Base-by-base conservation (phyloP, 1,140 invertebrate species). In the Arion vulgaris region DNA sequence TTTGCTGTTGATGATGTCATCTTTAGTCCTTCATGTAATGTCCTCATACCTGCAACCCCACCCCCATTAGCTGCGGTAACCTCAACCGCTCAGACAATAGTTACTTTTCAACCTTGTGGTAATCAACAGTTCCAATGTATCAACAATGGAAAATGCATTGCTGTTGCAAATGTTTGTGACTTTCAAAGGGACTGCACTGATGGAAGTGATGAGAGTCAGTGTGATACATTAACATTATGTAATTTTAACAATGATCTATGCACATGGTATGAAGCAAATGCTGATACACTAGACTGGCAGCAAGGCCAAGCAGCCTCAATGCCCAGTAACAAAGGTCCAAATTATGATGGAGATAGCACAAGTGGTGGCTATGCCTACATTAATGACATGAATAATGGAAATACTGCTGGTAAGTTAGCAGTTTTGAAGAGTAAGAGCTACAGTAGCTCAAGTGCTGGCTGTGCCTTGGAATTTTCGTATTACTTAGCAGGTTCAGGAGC, bases 1-100 rank as follows among this genome's bases (percentile, higher is more conserved):
- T 95, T 96, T 87, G 95, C 95, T 7, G 94, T 96, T 34, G 95
- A 96, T 90, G 95, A 96, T 83, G 93, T 96, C 38, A 89, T 89
- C n/a, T 91, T 93, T 38, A 90, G 91, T 34, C 87, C 89, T 51
- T 75, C 51, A 15, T 85, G 83, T 73, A 82, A 79, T 41, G 39
- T 79, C 66, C 80, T 75, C 17, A 62, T 75, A 26, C n/a, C 57
- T n/a, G 28, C 41, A 17, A 82, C 75, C 39, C 80, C 83, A 23
- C 49, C 80, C 15, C 80, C 83, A 28, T 1, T 36, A 41, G 5
- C 66, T 28, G 62, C 71, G 13, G 66, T 49, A 34, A 26, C 78
- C 11, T 19, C 79, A 15, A 78, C 49, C 62, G 62, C 89, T 57
- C 79, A 81, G 28, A 83, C 87, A 49, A 2, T 57, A 57, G 28